Evolutionary conservation across 2,113 vertebrate genomes (phyloP).

Genomic region (Onychostoma macrolepis): DNA sequence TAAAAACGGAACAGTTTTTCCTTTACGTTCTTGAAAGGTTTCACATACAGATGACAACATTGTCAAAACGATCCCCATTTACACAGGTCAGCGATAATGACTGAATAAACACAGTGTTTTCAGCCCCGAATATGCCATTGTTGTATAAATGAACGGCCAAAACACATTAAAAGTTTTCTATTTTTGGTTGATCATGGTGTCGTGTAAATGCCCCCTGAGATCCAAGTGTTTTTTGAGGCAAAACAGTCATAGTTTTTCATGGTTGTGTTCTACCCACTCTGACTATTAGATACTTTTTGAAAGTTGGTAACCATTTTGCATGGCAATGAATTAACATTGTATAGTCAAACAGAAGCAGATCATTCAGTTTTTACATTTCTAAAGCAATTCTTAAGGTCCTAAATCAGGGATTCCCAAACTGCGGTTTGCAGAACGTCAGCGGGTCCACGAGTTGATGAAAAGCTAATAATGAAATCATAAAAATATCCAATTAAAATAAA

Average conservation of each 20-base stretch:
- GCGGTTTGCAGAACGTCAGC: not conserved
- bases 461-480: not conserved
- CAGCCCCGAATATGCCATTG: not conserved
- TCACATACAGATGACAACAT: not conserved
- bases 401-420: not conserved
- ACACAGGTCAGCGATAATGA: too few relatives aligned
- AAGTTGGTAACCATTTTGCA: not conserved
- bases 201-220: too few relatives aligned
- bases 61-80: not conserved
- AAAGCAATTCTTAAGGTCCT: not conserved
- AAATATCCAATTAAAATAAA: not conserved
- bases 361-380: not conserved
- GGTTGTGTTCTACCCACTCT: not conserved
- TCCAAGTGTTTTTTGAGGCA: too few relatives aligned
- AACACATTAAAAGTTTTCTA: not conserved
- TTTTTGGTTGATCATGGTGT: too few relatives aligned
- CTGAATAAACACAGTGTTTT: too few relatives aligned
- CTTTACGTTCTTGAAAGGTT: not conserved
- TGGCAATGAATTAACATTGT: not conserved
- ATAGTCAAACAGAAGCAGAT: not conserved
- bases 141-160: not conserved
- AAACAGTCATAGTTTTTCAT: too few relatives aligned
- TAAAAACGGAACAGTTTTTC: not conserved
- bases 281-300: too few relatives aligned
- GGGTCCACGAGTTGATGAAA: not conserved